Evolutionary conservation across 2,113 vertebrate species (phyloP).

Genomic region (Scatophagus argus): DNA sequence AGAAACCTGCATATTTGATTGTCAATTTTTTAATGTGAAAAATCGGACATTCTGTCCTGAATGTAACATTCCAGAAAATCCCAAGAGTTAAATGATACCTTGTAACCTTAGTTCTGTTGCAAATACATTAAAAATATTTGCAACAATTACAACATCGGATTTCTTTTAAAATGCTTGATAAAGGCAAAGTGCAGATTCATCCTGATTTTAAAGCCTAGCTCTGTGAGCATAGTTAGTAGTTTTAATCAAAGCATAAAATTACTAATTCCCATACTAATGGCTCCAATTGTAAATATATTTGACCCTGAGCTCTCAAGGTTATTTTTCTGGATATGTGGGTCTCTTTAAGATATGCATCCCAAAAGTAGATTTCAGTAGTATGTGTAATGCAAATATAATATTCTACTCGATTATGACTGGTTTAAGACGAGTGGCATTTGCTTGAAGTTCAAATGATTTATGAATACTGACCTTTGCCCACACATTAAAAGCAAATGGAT

Average conservation of each 20-base stretch:
- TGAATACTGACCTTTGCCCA: constrained; percentile 28
- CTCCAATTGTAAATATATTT: constrained; percentile 48
- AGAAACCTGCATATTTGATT: too few species aligned
- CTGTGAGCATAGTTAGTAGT: constrained; percentile 2
- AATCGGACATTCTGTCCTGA: too few species aligned
- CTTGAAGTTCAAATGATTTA: constrained; percentile 31
- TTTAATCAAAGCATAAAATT: constrained; percentile 20
- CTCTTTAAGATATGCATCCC: background rate
- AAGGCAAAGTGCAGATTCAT: background rate
- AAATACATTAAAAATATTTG: too few species aligned
- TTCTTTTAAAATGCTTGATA: background rate
- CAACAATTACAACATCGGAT: background rate
- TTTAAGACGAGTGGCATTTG: constrained; percentile 6
- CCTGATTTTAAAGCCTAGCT: constrained; percentile 3
- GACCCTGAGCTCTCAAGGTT: constrained; percentile 35
- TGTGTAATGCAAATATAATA: constrained; percentile 22
- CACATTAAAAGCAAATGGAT: constrained; percentile 36
- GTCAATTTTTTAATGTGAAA: too few species aligned
- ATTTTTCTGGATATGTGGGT: background rate
- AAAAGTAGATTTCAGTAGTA: background rate
- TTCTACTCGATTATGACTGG: background rate
- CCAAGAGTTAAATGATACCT: background rate
- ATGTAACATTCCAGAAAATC: too few species aligned
- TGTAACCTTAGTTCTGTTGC: too few species aligned
- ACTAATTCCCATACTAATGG: background rate